A percentile compares a stretch with the other conserved stretches of the same genome.
These are phyloP conservation scores for Drosophila gaucha DNA, from an alignment of 2,888 invertebrate genomes.

Conservation along the genomic window DNA sequence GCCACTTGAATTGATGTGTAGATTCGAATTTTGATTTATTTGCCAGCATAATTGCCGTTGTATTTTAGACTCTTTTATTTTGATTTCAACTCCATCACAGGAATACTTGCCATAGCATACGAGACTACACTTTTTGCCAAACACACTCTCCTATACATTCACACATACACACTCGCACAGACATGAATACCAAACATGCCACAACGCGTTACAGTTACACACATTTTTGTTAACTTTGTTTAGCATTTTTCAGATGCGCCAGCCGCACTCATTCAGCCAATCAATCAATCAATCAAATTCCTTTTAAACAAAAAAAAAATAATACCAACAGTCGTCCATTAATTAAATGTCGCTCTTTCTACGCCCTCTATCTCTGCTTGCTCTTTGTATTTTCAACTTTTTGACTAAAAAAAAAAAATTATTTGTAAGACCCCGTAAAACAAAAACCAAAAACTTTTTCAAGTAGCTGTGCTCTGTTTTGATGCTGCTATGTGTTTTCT, in stretches of 20 bases:
- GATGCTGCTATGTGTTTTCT: slow-evolving; percentile 37
- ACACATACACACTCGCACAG: neutral
- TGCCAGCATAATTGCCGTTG: slow-evolving; percentile 50
- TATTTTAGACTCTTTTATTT: slow-evolving; percentile 37
- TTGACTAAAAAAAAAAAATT: slow-evolving; percentile 36
- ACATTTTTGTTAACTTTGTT: slow-evolving; percentile 64
- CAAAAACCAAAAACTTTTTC: slow-evolving; percentile 36
- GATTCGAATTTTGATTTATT: slow-evolving; percentile 65
- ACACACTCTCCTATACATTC: neutral
- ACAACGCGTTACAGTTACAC: slow-evolving; percentile 45
- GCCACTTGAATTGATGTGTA: slow-evolving; percentile 73
- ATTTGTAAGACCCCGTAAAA: slow-evolving; percentile 14
- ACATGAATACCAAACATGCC: slow-evolving; percentile 19
- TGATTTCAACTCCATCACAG: slow-evolving; percentile 41
- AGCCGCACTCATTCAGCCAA: slow-evolving; percentile 67
- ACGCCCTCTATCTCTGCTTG: slow-evolving; percentile 58
- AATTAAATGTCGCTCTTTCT: slow-evolving; percentile 70
- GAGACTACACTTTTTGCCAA: slow-evolving; percentile 26
- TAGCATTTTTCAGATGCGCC: slow-evolving; percentile 63
- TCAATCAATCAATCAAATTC: slow-evolving; percentile 64
- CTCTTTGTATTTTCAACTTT: slow-evolving; percentile 65
- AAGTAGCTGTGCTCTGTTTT: slow-evolving; percentile 54
- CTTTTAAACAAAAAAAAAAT: slow-evolving; percentile 19
- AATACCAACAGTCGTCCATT: slow-evolving; percentile 71
- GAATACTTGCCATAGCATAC: slow-evolving; percentile 35